Evolutionary conservation across 1,140 invertebrate species (phyloP).

Genomic region (Halesus radiatus): DNA sequence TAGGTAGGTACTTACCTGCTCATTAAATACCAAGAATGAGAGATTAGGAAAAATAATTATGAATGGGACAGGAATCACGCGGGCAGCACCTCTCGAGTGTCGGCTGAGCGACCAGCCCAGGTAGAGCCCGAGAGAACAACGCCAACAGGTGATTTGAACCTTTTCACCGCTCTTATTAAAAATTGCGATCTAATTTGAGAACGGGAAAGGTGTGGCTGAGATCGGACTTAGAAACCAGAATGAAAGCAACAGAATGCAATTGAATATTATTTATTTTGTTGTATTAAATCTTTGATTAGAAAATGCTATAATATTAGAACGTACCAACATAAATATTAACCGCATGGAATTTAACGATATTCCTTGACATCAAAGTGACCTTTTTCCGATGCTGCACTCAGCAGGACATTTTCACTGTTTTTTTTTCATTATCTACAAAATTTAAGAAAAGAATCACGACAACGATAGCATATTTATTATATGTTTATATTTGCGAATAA

Average conservation of each 20-base stretch:
- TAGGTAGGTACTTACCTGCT: no score
- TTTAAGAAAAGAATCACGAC: no score
- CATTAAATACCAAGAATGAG: not conserved
- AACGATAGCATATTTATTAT: no score
- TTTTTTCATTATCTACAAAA: no score
- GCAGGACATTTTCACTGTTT: no score
- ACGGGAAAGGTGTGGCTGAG: conserved; percentile 51
- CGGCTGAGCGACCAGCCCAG: not conserved
- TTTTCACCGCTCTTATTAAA: conserved; percentile 52
- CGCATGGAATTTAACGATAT: no score
- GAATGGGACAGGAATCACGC: conserved; percentile 23
- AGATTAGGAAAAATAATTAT: not conserved
- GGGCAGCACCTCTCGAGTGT: conserved; percentile 1
- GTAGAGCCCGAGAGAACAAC: not conserved
- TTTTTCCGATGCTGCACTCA: no score
- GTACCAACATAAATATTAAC: no score
- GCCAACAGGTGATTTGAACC: conserved; percentile 52
- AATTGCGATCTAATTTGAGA: conserved; percentile 53
- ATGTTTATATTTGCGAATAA: no score
- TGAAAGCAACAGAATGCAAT: conserved; percentile 42
- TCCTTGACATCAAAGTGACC: no score
- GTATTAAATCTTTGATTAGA: no score
- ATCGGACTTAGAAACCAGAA: not conserved
- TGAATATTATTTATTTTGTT: not conserved
- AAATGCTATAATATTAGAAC: no score